Percentiles rank a stretch among this genome's conserved stretches.
These are phyloP conservation scores for Leucania comma DNA, from an alignment of 2,888 invertebrate species.

Conservation along the genomic window DNA sequence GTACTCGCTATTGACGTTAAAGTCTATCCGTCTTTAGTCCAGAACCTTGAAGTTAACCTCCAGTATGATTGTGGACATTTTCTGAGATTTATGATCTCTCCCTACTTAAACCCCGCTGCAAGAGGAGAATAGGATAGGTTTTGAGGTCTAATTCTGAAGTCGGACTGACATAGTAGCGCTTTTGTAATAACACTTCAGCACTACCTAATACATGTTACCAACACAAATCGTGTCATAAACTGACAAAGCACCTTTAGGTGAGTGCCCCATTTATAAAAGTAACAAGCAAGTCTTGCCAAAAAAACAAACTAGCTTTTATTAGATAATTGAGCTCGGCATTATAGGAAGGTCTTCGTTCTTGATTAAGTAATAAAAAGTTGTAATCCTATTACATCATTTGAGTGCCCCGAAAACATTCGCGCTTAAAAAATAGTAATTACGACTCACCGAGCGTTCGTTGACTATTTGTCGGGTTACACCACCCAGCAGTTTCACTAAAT, in stretches of 20 bases:
- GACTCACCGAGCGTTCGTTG: constrained; percentile 95
- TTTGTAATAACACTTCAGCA: no score
- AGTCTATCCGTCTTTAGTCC: no score
- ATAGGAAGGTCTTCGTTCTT: not conserved
- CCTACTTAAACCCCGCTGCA: no score
- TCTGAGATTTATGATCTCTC: no score
- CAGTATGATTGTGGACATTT: no score
- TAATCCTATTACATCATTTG: not conserved
- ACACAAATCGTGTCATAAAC: not conserved
- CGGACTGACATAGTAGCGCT: no score
- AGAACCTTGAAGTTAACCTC: no score
- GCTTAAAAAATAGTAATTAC: constrained; percentile 8
- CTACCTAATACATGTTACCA: not conserved
- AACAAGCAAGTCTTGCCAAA: not conserved
- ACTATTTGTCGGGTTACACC: constrained; percentile 95
- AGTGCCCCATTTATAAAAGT: not conserved
- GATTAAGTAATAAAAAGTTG: no score
- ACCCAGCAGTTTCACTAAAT: constrained; percentile 97
- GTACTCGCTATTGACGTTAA: no score
- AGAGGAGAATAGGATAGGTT: no score
- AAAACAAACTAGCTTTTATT: not conserved
- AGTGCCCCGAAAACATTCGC: not conserved
- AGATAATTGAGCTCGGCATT: not conserved
- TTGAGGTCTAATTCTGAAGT: no score
- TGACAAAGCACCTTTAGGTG: not conserved